Conservation (phyloP, 2,113 vertebrate genomes). For the Etheostoma spectabile region DNA sequence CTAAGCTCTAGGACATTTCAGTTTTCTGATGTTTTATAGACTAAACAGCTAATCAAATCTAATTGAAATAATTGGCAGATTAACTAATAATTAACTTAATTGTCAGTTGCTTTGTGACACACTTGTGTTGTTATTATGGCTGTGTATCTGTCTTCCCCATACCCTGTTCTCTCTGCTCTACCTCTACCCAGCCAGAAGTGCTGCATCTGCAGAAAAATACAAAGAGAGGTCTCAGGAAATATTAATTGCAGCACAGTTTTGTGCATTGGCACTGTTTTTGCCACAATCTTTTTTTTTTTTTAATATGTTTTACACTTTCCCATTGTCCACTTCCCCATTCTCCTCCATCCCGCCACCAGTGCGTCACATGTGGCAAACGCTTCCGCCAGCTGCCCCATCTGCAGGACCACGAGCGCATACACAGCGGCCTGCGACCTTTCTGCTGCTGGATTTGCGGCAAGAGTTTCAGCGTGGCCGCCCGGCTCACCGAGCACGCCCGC, state of each 20-base stretch:
- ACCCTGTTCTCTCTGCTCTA: constrained; percentile 32
- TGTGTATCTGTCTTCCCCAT: constrained; percentile 18
- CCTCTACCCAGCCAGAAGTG: constrained; percentile 29
- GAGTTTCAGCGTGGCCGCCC: constrained; percentile 85
- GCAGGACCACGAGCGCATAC: constrained; percentile 87
- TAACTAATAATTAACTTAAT: not conserved
- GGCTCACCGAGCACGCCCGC: constrained; percentile 85
- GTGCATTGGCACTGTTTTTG: constrained; percentile 21
- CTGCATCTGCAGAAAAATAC: constrained; percentile 60
- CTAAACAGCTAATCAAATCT: not conserved
- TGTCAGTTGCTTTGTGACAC: not conserved
- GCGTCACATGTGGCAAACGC: constrained; percentile 82
- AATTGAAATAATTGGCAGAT: not conserved
- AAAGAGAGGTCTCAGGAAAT: constrained; percentile 34
- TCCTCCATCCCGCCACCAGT: constrained; percentile 63
- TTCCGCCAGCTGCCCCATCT: constrained; percentile 87
- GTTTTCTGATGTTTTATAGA: constrained; percentile 14
- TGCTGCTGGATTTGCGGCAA: constrained; percentile 87
- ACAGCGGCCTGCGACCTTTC: constrained; percentile 84
- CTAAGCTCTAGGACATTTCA: not conserved
- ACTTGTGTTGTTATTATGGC: constrained; percentile 15
- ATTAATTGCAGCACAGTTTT: constrained; percentile 35
- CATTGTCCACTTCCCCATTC: not conserved
- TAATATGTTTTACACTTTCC: not conserved
- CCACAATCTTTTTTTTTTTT: not conserved